These are phyloP conservation scores for Ladona fulva DNA, from an alignment of 1,140 invertebrate species.

Conservation along the genomic window DNA sequence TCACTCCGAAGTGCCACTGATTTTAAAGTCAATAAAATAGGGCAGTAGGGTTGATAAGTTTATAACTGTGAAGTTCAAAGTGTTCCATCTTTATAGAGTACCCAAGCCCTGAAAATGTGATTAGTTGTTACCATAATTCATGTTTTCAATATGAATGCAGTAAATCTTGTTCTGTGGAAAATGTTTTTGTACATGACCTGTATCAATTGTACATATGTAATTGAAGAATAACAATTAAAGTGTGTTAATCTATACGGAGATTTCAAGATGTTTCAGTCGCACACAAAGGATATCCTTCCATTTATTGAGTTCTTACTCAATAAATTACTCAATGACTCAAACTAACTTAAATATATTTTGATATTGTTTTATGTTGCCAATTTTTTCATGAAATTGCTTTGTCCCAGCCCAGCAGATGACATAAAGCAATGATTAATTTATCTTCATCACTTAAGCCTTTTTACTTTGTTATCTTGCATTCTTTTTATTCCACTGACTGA, in stretches of 20 bases:
- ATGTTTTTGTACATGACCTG: neutral
- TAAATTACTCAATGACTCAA: too few species aligned
- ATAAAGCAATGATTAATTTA: too few species aligned
- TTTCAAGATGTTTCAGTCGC: too few species aligned
- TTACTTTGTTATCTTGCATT: too few species aligned
- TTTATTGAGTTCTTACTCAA: too few species aligned
- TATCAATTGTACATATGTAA: constrained; percentile 4
- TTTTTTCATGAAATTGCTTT: too few species aligned
- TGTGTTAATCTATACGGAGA: neutral
- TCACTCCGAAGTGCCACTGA: neutral
- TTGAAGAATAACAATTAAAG: neutral
- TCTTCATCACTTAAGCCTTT: too few species aligned
- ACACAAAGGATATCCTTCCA: too few species aligned
- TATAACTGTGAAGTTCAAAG: neutral
- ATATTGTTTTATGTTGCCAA: too few species aligned
- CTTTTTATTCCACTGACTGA: too few species aligned
- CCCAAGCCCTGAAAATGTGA: neutral
- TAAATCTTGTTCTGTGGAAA: neutral
- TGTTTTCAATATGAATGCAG: neutral
- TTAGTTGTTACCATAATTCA: neutral
- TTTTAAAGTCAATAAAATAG: neutral
- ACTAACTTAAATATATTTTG: too few species aligned
- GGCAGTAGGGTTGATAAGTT: neutral
- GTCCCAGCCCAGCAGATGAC: too few species aligned
- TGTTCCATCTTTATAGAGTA: neutral